Evolutionary conservation across 2,888 invertebrate species (phyloP).

Genomic region (Melangyna quadrimaculata): DNA sequence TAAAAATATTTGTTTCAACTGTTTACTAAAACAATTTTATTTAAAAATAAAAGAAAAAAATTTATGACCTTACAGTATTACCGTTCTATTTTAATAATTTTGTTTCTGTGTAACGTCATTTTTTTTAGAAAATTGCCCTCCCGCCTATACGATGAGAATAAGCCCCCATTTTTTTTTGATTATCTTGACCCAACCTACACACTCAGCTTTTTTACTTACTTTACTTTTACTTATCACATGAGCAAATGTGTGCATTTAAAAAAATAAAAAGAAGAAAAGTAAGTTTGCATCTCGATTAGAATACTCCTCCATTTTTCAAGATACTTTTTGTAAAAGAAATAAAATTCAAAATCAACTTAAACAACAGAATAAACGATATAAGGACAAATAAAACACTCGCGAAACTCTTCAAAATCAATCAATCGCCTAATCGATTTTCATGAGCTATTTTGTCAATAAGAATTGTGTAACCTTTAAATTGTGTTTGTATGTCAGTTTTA

Average conservation of each 20-base stretch:
- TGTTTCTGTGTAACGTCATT: no score
- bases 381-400: background rate
- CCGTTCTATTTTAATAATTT: no score
- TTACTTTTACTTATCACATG: no score
- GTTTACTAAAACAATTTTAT: no score
- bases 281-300: background rate
- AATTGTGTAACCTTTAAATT: background rate
- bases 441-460: background rate
- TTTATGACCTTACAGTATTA: no score
- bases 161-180: no score
- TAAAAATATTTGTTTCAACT: no score
- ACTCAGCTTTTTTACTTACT: no score
- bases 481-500: background rate
- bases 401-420: conserved; percentile 1
- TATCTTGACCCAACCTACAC: no score
- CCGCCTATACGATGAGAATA: no score
- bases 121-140: no score
- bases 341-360: conserved; percentile 7
- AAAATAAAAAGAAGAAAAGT: background rate
- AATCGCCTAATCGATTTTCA: conserved; percentile 19
- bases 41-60: no score
- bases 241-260: background rate
- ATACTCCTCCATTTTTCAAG: background rate
- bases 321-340: background rate
- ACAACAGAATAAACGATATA: conserved; percentile 7